Percentiles rank a stretch among this genome's conserved stretches.
These are phyloP conservation scores for Morelia viridis DNA, from an alignment of 2,797 vertebrate species.

Conservation along the genomic window DNA sequence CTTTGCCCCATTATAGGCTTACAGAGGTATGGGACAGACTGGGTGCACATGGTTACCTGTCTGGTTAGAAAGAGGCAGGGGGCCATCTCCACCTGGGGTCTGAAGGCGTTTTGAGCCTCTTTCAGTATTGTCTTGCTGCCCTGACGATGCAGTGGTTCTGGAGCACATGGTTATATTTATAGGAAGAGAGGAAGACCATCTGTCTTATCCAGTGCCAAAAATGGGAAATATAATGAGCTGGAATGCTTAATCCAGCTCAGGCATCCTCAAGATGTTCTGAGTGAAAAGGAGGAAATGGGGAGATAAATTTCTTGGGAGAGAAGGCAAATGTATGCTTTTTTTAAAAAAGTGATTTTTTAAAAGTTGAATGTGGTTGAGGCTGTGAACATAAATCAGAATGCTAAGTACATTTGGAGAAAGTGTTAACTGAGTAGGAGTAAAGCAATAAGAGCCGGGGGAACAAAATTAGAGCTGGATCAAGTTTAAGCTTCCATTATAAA, in stretches of 20 bases:
- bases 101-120: neutral
- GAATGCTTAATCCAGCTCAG: slow-evolving; percentile 23
- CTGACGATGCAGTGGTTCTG: neutral
- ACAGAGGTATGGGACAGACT: neutral
- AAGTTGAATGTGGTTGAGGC: neutral
- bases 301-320: neutral
- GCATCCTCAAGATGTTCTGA: neutral
- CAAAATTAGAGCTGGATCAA: slow-evolving; percentile 60
- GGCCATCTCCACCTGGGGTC: neutral
- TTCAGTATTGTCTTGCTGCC: neutral
- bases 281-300: neutral
- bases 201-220: slow-evolving; percentile 15
- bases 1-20: neutral
- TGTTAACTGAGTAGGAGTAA: slow-evolving; percentile 52
- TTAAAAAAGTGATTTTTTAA: neutral
- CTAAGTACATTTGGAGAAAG: neutral
- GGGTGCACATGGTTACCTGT: neutral
- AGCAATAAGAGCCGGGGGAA: slow-evolving; percentile 49
- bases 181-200: neutral
- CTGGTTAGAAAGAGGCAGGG: neutral
- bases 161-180: neutral
- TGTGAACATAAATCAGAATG: neutral
- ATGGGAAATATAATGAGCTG: slow-evolving; percentile 16
- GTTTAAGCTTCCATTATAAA: slow-evolving; percentile 31
- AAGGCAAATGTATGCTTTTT: neutral